A percentile compares a stretch with the other conserved stretches of the same genome.
These are phyloP conservation scores for Polyodon spathula DNA, from an alignment of 2,113 vertebrate species.

Conservation along the genomic window DNA sequence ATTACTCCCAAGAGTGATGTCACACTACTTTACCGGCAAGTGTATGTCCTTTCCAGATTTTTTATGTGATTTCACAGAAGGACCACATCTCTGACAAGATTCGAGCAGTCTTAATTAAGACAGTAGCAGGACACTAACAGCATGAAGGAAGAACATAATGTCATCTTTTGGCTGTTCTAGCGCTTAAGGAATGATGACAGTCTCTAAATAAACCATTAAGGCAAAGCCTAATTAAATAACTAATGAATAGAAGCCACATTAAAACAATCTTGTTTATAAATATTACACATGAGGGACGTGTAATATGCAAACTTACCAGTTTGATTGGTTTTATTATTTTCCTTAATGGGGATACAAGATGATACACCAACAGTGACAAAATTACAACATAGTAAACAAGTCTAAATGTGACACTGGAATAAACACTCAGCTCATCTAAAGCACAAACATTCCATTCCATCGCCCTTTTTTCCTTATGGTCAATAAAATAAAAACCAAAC, in stretches of 20 bases:
- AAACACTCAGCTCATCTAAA: too few species aligned
- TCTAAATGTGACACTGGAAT: too few species aligned
- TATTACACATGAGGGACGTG: not conserved
- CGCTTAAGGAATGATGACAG: constrained; percentile 5
- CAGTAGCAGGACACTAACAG: constrained; percentile 4
- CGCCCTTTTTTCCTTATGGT: too few species aligned
- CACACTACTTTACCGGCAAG: not conserved
- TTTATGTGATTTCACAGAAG: constrained; percentile 7
- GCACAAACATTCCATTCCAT: too few species aligned
- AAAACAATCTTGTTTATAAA: not conserved
- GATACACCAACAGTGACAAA: too few species aligned
- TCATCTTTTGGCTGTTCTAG: constrained; percentile 7
- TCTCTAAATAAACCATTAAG: constrained; percentile 12
- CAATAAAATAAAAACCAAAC: too few species aligned
- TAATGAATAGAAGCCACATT: constrained; percentile 8
- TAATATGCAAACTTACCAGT: not conserved
- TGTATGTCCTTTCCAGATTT: constrained; percentile 3
- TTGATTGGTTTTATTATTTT: too few species aligned
- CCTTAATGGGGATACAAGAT: too few species aligned
- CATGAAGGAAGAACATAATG: constrained; percentile 8
- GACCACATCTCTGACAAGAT: constrained; percentile 6
- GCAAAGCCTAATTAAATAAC: constrained; percentile 13
- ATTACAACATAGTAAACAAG: too few species aligned
- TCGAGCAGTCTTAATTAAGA: constrained; percentile 11
- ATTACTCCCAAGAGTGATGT: constrained; percentile 6